These are phyloP conservation scores for Heliconius hewitsoni DNA, from an alignment of 1,140 invertebrate species.

Conservation along the genomic window DNA sequence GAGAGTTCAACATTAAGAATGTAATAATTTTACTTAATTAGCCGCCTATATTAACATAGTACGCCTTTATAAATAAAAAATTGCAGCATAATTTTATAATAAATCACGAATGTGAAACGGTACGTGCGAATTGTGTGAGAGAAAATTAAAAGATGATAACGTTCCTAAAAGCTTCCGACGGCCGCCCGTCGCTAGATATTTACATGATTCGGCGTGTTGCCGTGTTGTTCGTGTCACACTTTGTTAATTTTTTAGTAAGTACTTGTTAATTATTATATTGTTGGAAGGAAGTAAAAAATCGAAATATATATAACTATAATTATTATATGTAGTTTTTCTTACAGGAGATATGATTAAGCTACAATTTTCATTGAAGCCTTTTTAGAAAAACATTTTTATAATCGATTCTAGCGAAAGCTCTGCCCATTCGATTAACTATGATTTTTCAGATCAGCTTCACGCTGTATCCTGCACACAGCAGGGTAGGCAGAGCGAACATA, in stretches of 20 bases:
- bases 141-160: constrained; percentile 76
- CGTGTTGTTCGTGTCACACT: constrained; percentile 46
- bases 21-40: constrained; percentile 63
- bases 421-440: no score
- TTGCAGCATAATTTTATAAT: constrained; percentile 70
- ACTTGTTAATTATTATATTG: constrained; percentile 42
- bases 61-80: constrained; percentile 67
- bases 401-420: no score
- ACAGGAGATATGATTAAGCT: no score
- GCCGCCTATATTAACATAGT: constrained; percentile 53
- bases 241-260: constrained; percentile 44
- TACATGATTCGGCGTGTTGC: constrained; percentile 48
- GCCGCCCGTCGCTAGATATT: constrained; percentile 47
- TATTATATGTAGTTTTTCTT: no score
- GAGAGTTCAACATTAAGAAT: constrained; percentile 42
- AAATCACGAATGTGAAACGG: constrained; percentile 70
- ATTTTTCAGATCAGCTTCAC: no score
- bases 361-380: no score
- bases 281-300: not conserved
- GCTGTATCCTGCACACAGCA: no score
- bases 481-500: no score
- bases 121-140: constrained; percentile 75
- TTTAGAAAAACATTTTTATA: no score
- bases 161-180: constrained; percentile 63
- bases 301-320: no score